A percentile compares a stretch with the other conserved stretches of the same genome.
phyloP scores from a whole-genome alignment of 2,797 vertebrate genomes.

The Kryptolebias ocellatus region DNA sequence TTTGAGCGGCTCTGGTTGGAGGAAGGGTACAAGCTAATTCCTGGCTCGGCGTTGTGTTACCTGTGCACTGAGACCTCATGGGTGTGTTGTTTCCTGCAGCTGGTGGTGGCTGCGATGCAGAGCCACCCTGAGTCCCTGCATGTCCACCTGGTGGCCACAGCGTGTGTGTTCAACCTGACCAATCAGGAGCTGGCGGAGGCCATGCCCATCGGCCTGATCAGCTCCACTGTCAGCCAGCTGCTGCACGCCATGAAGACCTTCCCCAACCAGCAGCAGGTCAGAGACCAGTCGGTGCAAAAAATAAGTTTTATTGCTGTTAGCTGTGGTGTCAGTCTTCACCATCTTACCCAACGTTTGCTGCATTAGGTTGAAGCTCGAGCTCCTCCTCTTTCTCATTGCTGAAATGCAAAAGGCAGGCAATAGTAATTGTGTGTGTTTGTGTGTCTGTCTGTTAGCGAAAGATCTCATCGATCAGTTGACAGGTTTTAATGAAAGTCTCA shows the following conservation, averaged over 20 bases:
- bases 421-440: no score
- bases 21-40: conserved; percentile 10
- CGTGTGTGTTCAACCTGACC: conserved; percentile 92
- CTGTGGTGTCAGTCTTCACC: no score
- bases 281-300: neutral
- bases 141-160: conserved; percentile 89
- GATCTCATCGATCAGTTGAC: no score
- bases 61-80: neutral
- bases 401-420: no score
- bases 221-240: conserved; percentile 85
- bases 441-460: no score
- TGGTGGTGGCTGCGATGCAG: conserved; percentile 90
- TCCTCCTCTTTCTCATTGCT: no score
- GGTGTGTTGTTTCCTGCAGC: conserved; percentile 71
- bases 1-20: neutral
- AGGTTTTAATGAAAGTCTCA: no score
- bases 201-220: conserved; percentile 89
- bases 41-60: neutral
- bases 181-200: conserved; percentile 86
- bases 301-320: no score
- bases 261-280: conserved; percentile 90
- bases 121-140: conserved; percentile 88
- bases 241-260: conserved; percentile 91
- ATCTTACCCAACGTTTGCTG: no score
- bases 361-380: no score